phyloP scores from a whole-genome alignment of 2,113 vertebrate species.

The Tiliqua scincoides region DNA sequence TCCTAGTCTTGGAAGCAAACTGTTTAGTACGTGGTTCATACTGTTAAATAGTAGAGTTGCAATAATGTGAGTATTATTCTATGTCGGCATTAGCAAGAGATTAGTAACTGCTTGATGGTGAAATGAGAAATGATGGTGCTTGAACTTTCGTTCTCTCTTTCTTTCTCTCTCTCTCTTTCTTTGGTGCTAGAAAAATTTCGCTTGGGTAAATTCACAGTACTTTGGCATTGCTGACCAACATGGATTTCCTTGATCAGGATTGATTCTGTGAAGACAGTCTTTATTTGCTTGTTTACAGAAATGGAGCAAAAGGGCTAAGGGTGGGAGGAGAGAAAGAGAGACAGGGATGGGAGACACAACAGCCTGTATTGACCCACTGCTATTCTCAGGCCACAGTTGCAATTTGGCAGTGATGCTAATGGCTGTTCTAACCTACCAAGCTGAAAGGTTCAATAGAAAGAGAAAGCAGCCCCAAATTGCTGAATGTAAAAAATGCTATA shows the following conservation, averaged over 20 bases:
- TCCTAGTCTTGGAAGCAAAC: neutral
- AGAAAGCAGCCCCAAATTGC: neutral
- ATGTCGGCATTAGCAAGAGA: neutral
- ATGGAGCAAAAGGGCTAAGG: neutral
- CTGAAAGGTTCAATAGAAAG: neutral
- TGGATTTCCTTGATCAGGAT: constrained; percentile 40
- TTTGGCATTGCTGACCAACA: constrained; percentile 23
- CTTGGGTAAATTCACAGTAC: constrained; percentile 18
- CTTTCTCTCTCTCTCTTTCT: too few species aligned
- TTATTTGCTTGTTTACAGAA: constrained; percentile 23
- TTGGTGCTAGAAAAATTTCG: constrained; percentile 6
- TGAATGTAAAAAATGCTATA: constrained; percentile 1
- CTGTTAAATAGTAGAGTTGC: neutral
- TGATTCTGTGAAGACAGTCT: constrained; percentile 19
- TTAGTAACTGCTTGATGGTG: constrained; percentile 7
- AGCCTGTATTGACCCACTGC: neutral
- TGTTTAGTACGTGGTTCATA: constrained; percentile 14
- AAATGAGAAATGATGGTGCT: constrained; percentile 31
- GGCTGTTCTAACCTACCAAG: neutral
- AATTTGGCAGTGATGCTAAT: constrained; percentile 31
- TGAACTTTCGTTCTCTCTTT: constrained; percentile 8
- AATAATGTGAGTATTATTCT: constrained; percentile 13
- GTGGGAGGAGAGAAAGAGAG: neutral
- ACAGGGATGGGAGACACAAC: neutral
- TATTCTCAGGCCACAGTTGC: neutral